Base-by-base conservation (phyloP, 2,797 vertebrate species). In the Malacoraja senta region DNA sequence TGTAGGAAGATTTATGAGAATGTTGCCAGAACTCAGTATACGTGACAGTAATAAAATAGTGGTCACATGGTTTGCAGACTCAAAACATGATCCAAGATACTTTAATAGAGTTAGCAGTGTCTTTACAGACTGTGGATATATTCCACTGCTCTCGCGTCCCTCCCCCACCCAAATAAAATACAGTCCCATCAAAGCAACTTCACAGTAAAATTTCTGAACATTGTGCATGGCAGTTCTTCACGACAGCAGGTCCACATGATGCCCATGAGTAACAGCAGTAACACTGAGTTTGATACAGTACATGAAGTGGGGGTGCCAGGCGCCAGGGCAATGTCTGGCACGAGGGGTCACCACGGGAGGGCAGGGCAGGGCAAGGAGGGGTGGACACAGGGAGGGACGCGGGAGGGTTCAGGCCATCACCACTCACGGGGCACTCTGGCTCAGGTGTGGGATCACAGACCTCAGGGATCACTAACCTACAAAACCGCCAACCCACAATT, bases 191-290 rank as follows among this genome's bases (percentile, higher is more conserved):
- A 26, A 63, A 86, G 61, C 83, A 19, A 65, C 15, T 86, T 86
- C 83, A 86, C 83, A 86, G 83, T 86, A 63, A 86, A 29, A 86
- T 32, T 65, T n/a, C 29, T n/a, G n/a, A 86, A 86, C 83, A 86
- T 32, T 32, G 83, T 63, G 63, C 58, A 8, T 15, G 19, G n/a
- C n/a, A 76, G 77, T 17, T 78, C n/a, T 24, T 38, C 79, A 53
- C 9, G 38, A 24, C 19, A 19, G 61, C 7, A 63, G 83, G 17
- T 32, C 58, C 17, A 29, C 29, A 86, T 4, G 61, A 84, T 61
- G 81, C 81, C 53, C 21, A 58, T 29, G 8, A 53, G 29, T 86
- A 63, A 63, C 4, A 53, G n/a, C 29, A 61, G 53, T 53, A 86
- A 86, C 58, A 86, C 58, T 83, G 19, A 61, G 53, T n/a, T 86